Evolutionary conservation across 2,797 vertebrate species (phyloP).

Genomic region (Choloepus didactylus): DNA sequence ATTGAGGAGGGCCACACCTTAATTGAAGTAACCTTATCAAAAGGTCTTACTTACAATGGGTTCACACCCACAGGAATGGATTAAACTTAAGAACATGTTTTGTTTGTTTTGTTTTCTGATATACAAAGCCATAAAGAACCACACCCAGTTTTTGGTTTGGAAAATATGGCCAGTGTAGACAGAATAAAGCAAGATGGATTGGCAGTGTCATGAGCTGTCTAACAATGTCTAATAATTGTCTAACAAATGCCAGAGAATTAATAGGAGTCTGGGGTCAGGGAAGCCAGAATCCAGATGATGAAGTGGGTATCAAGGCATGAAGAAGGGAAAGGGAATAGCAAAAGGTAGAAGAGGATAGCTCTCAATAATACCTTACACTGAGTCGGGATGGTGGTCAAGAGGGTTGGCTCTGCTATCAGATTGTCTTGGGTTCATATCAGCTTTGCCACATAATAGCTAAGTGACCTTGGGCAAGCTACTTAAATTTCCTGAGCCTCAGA

Average conservation of each 20-base stretch:
- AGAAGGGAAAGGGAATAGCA: neutral
- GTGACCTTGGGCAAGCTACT: neutral
- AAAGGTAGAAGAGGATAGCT: slow-evolving; percentile 1
- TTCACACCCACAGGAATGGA: too few species aligned
- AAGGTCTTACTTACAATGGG: too few species aligned
- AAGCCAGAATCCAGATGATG: slow-evolving; percentile 18
- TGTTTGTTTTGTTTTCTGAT: too few species aligned
- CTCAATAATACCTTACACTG: neutral
- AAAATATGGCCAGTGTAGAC: slow-evolving; percentile 40
- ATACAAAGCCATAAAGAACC: too few species aligned
- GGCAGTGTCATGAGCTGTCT: neutral
- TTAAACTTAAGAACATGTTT: too few species aligned
- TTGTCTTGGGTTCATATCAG: neutral
- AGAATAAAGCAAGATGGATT: neutral
- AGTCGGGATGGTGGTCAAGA: neutral
- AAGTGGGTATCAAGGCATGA: neutral
- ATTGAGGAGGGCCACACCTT: too few species aligned
- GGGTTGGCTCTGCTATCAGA: neutral
- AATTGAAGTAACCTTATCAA: too few species aligned
- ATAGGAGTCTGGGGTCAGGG: neutral
- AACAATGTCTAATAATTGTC: neutral
- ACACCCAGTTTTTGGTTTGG: neutral
- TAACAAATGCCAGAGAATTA: neutral
- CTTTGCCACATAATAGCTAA: neutral
- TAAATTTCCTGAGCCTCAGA: slow-evolving; percentile 53